A percentile compares a stretch with the other conserved stretches of the same genome.
phyloP scores from a whole-genome alignment of 2,797 vertebrate genomes.

The Phataginus tricuspis region DNA sequence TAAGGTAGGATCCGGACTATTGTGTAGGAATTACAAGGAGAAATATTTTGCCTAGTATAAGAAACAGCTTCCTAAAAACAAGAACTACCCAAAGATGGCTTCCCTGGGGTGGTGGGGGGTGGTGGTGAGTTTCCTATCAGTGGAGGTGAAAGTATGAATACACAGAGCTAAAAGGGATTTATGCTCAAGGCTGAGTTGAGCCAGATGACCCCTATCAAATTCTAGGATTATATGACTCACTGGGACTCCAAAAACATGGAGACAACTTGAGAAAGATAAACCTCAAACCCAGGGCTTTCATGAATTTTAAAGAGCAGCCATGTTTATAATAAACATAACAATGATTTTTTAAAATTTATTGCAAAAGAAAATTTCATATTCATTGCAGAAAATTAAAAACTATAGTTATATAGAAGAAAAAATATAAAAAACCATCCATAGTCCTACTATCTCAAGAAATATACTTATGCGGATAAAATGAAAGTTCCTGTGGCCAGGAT shows the following conservation, averaged over 20 bases:
- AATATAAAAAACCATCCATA: background rate
- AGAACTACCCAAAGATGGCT: slow-evolving; percentile 25
- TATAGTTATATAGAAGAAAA: background rate
- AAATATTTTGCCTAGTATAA: slow-evolving; percentile 21
- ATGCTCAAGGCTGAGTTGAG: background rate
- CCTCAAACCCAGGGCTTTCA: background rate
- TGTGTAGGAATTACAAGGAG: slow-evolving; percentile 6
- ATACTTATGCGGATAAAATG: background rate
- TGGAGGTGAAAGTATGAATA: background rate
- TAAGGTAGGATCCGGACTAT: background rate
- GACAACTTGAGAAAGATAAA: slow-evolving; percentile 42
- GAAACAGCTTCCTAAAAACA: slow-evolving; percentile 50
- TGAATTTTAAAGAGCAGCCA: slow-evolving; percentile 44
- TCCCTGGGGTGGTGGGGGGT: background rate
- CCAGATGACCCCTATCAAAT: background rate
- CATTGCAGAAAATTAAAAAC: background rate
- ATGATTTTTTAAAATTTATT: background rate
- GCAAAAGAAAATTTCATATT: slow-evolving; percentile 40
- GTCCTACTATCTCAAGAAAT: background rate
- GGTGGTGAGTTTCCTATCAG: background rate
- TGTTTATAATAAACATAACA: background rate
- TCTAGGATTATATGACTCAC: slow-evolving; percentile 15
- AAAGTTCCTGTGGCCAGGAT: too few species aligned
- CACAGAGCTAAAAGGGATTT: background rate
- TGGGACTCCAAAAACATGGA: slow-evolving; percentile 29